Evolutionary conservation across 2,888 invertebrate genomes (phyloP), one percentile per base, ranked within the genome.

Genomic region (Metellina segmentata): DNA sequence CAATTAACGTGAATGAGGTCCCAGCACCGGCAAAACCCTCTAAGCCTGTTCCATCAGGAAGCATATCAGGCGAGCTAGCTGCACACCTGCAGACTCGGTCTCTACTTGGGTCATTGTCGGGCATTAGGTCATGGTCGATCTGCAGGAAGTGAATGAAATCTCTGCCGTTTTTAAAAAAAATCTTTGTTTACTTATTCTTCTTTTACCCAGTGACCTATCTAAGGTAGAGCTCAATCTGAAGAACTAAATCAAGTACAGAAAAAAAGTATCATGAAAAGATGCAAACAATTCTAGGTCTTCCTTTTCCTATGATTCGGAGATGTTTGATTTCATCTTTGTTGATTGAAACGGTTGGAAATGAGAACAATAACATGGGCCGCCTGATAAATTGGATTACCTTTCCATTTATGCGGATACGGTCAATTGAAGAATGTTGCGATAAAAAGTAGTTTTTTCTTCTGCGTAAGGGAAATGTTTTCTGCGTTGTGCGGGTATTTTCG

Each of bases 111-210:
- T 91, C 91, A 91, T 83, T 91, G 77, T 79, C 91, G 91, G 91
- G 52, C 87, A 91, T 83, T 87, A 51, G 91, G 91, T 91, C 91
- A 91, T 87, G 91, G 91, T 87, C 91, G 89, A 91, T 52, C 49
- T 87, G 83, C 87, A 88, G 91, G 87, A 91, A 88, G 71, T 52
- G 78, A 70, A 61, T 61, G 79, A 81, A 83, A 51, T 74, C 34
- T 53, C 78, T 19, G 51, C 72, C 79, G 71, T 6, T 16, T 87
- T 75, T 75, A 48, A 48, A 7, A 48, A 7, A 9, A 61, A 52
- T 81, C 75, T 81, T 79, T 86, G 77, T 79, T 79, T 79, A 74
- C 48, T 71, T 48, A 16, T n/a, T 53, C 16, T 88, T 88, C 81
- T 88, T 77, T 88, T 88, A 88, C 88, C 88, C 52, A 88, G 53